Evolutionary conservation across 2,888 invertebrate genomes (phyloP), one percentile per base, ranked within the genome.

Genomic region (Heliconius ethilla): DNA sequence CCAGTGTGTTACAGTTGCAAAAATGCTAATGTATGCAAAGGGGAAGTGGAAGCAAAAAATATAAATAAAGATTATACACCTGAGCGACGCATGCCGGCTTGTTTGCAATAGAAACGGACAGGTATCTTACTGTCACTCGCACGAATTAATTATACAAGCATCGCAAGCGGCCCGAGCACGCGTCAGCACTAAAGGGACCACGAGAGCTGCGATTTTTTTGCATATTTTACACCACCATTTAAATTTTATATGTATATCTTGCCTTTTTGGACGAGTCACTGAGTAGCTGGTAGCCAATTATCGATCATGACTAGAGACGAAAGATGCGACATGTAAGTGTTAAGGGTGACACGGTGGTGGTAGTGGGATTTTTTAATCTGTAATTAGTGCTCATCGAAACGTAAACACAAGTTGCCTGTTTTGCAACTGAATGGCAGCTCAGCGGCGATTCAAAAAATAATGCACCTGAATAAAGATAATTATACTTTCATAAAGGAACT

Each of bases 21-120:
- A 92, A 91, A 88, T 89, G 86, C 85, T 93, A 93, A 94, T 92
- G 88, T 94, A 94, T 94, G 93, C 93, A 93, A 93, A 93, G 94
- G 94, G 94, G 92, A 93, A 94, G 92, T 87, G 84, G 87, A 84
- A 86, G 91, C 89, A 91, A 86, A 84, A 92, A 92, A 87, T 86
- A 85, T 88, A 91, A 92, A 93, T 91, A 92, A 92, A 92, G 92
- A 90, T 92, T 91, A 93, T 90, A 88, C 94, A 94, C 94, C 93
- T 94, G 93, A 94, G 85, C 84, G 85, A 82, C 87, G 89, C 91
- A 86, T 88, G 89, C 88, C 87, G 86, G 85, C 83, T 85, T 86
- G 87, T 87, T 87, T 84, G 89, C 89, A 86, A 87, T 86, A 89
- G 89, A 83, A 85, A 83, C 85, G 86, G 85, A 87, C 90, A 88